Evolutionary conservation across 2,113 vertebrate genomes (phyloP).

Genomic region (Syngnathus scovelli): DNA sequence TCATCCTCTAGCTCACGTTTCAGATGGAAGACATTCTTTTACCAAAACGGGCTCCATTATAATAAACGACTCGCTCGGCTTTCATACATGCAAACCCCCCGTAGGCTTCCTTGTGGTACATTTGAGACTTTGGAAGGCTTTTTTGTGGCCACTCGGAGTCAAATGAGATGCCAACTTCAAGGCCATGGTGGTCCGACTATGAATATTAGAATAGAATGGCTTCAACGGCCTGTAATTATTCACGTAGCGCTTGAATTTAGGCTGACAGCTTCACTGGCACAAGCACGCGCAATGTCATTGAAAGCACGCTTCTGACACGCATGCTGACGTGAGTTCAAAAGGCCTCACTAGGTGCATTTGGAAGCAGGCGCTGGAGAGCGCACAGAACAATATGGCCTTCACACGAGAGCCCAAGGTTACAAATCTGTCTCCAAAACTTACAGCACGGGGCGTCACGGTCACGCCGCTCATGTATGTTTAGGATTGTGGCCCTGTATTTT

Average conservation of each 20-base stretch:
- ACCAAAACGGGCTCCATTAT: background rate
- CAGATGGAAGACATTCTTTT: background rate
- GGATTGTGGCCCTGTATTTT: background rate
- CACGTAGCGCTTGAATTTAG: background rate
- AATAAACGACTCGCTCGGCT: slow-evolving; percentile 7
- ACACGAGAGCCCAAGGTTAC: background rate
- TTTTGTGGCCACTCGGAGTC: slow-evolving; percentile 1
- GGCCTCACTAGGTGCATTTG: background rate
- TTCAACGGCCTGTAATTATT: background rate
- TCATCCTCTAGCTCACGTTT: background rate
- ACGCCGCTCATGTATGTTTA: background rate
- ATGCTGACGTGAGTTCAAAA: background rate
- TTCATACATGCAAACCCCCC: slow-evolving; percentile 1
- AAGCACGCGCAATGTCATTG: background rate
- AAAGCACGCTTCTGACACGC: background rate
- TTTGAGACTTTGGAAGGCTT: background rate
- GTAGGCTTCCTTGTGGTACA: background rate
- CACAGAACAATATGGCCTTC: background rate
- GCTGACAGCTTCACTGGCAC: slow-evolving; percentile 4
- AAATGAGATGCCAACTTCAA: slow-evolving; percentile 5
- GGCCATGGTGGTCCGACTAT: background rate
- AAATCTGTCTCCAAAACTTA: background rate
- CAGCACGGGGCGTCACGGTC: background rate
- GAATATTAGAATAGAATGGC: slow-evolving; percentile 4
- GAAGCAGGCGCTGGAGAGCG: background rate